Percentiles rank a stretch among this genome's conserved stretches.
These are phyloP conservation scores for Heliopora coerulea DNA, from an alignment of 92 coral and sea anemone species.

Conservation along the genomic window DNA sequence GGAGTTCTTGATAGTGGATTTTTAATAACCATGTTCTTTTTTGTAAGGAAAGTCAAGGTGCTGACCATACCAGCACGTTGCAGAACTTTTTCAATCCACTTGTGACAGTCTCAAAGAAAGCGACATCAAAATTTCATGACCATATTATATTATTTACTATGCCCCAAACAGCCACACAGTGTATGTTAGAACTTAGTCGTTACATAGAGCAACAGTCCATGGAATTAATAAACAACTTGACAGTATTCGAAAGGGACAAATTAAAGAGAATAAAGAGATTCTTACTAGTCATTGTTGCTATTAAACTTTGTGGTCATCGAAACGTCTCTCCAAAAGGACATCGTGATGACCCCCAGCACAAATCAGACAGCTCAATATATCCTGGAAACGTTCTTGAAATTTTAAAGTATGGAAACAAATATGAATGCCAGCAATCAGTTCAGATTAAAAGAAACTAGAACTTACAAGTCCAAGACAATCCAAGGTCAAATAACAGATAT, in stretches of 20 bases:
- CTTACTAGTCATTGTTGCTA: too few species aligned
- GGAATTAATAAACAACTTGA: too few species aligned
- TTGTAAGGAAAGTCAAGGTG: constrained; percentile 12
- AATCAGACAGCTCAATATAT: constrained; percentile 46
- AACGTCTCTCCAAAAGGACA: too few species aligned
- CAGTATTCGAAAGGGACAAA: too few species aligned
- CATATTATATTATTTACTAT: constrained; percentile 47
- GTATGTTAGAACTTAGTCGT: constrained; percentile 41
- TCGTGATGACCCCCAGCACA: constrained; percentile 36
- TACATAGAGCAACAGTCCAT: constrained; percentile 52
- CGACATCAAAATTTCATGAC: background rate
- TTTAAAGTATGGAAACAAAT: constrained; percentile 40
- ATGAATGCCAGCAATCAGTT: background rate
- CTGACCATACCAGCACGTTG: constrained; percentile 37
- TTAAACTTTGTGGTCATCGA: too few species aligned
- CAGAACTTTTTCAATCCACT: background rate
- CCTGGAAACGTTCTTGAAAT: constrained; percentile 66
- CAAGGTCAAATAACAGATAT: constrained; percentile 6
- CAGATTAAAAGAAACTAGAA: background rate
- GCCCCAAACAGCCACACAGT: constrained; percentile 40
- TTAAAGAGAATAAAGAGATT: too few species aligned
- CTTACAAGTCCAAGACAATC: constrained; percentile 32
- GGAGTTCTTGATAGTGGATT: too few species aligned
- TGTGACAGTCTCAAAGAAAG: background rate
- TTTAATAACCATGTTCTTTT: too few species aligned